phyloP scores from a whole-genome alignment of 2,888 invertebrate species.

The Calephelis perditalis region DNA sequence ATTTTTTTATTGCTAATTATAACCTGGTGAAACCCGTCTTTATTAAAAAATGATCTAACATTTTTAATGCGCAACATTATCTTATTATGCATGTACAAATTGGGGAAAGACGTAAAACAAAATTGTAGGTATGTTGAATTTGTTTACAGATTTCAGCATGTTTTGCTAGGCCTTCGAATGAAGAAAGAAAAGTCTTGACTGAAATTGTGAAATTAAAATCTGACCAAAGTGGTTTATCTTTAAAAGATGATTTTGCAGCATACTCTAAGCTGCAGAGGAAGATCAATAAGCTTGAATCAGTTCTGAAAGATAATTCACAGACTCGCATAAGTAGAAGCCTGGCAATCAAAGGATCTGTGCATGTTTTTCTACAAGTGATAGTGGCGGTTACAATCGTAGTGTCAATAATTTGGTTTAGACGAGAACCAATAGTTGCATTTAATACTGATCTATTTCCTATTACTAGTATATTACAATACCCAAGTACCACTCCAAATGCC shows the following conservation, averaged over 20 bases:
- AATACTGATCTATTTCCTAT: slow-evolving; percentile 62
- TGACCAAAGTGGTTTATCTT: slow-evolving; percentile 68
- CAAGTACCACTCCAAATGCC: slow-evolving; percentile 60
- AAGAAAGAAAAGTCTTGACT: slow-evolving; percentile 57
- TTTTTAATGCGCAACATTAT: too few species aligned
- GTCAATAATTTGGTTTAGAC: slow-evolving; percentile 62
- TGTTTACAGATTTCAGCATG: slow-evolving; percentile 69
- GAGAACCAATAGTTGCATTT: slow-evolving; percentile 60
- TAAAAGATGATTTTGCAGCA: slow-evolving; percentile 79
- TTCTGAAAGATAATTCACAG: slow-evolving; percentile 60
- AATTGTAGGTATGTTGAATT: neutral
- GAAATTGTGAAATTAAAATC: slow-evolving; percentile 60
- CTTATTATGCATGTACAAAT: too few species aligned
- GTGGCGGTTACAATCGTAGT: slow-evolving; percentile 49
- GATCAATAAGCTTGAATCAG: slow-evolving; percentile 72
- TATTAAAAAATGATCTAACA: too few species aligned
- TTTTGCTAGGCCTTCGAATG: slow-evolving; percentile 58
- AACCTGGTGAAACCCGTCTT: too few species aligned
- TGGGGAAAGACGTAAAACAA: too few species aligned
- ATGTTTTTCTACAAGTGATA: slow-evolving; percentile 51
- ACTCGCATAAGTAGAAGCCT: slow-evolving; percentile 53
- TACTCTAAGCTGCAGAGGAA: slow-evolving; percentile 78
- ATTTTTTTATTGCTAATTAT: too few species aligned
- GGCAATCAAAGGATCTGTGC: slow-evolving; percentile 57
- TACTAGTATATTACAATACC: slow-evolving; percentile 57